These are phyloP conservation scores for Myotis myotis DNA, from an alignment of 2,797 vertebrate genomes.

Conservation along the genomic window DNA sequence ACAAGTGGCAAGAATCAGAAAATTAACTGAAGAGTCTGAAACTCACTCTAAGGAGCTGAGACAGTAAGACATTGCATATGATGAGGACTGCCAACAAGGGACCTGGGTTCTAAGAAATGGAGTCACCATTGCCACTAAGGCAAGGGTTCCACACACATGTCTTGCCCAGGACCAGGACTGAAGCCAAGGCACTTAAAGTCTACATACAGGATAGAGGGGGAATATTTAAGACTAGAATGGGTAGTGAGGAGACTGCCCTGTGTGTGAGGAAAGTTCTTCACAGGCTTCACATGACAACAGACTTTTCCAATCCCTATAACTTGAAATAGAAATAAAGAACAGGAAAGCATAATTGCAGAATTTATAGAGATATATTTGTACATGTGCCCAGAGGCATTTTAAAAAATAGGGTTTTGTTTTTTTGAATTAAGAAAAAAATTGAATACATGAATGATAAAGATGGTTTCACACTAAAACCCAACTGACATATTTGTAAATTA, in stretches of 20 bases:
- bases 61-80: not conserved
- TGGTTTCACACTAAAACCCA: slow-evolving; percentile 29
- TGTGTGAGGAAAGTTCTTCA: not conserved
- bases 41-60: not conserved
- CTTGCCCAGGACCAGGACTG: not conserved
- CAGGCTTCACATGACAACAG: not conserved
- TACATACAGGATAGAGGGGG: not conserved
- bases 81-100: not conserved
- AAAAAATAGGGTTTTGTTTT: slow-evolving; percentile 67
- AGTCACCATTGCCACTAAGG: not conserved
- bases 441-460: slow-evolving; percentile 63
- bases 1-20: not conserved
- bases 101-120: not conserved
- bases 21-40: not conserved
- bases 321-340: slow-evolving; percentile 60
- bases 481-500: not conserved
- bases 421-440: slow-evolving; percentile 59
- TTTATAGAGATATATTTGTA: slow-evolving; percentile 61
- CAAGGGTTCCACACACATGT: not conserved
- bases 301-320: slow-evolving; percentile 1
- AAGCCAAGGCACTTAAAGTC: not conserved
- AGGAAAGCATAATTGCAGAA: slow-evolving; percentile 19
- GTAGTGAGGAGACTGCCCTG: not conserved
- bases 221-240: not conserved
- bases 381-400: slow-evolving; percentile 60